These are phyloP conservation scores for Marronus borbonicus DNA, from an alignment of 2,888 invertebrate species.

Conservation along the genomic window DNA sequence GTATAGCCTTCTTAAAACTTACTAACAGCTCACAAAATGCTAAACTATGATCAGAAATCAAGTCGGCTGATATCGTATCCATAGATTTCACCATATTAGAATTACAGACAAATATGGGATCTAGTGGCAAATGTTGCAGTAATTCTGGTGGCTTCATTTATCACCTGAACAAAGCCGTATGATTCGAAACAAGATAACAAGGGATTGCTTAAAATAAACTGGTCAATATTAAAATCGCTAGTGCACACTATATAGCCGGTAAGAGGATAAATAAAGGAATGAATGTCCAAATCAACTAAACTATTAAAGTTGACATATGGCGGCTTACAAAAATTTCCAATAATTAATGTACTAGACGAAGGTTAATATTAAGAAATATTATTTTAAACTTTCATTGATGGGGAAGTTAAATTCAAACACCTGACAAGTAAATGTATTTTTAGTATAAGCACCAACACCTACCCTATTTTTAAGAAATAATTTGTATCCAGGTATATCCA, in stretches of 20 bases:
- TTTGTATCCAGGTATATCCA: background rate
- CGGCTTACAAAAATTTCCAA: background rate
- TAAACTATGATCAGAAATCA: too few relatives aligned
- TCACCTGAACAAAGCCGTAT: constrained; percentile 4
- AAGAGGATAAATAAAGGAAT: constrained; percentile 2
- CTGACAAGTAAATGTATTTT: constrained; percentile 3
- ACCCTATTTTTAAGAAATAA: constrained; percentile 4
- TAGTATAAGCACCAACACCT: background rate
- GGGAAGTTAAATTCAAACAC: background rate
- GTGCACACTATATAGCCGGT: background rate
- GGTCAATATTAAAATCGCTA: background rate
- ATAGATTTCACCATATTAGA: too few relatives aligned
- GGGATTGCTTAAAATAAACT: background rate
- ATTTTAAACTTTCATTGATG: background rate
- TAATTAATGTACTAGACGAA: background rate
- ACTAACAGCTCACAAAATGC: too few relatives aligned
- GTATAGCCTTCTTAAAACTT: too few relatives aligned
- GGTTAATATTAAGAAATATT: background rate
- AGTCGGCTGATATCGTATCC: too few relatives aligned
- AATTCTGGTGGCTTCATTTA: too few relatives aligned
- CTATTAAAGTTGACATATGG: background rate
- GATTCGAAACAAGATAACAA: constrained; percentile 1
- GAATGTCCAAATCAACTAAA: background rate
- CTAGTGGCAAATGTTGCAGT: too few relatives aligned
- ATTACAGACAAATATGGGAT: too few relatives aligned